phyloP scores from a whole-genome alignment of 1,140 invertebrate species.

The Drosophila cardini region DNA sequence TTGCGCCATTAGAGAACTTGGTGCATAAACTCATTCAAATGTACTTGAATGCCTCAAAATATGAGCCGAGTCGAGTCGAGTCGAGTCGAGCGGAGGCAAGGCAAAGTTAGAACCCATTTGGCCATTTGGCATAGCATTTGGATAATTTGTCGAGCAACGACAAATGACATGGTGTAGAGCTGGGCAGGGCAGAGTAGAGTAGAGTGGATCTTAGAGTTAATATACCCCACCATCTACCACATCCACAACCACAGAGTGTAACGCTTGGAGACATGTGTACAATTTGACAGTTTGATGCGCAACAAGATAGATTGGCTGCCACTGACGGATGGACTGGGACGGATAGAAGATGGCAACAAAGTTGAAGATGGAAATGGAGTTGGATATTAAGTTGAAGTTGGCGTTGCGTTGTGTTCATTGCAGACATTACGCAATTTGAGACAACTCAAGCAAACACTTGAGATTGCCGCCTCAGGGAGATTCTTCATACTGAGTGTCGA shows the following conservation, averaged over 20 bases:
- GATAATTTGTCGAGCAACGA: slow-evolving; percentile 76
- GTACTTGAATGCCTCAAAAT: slow-evolving; percentile 75
- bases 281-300: slow-evolving; percentile 75
- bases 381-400: slow-evolving; percentile 40
- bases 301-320: slow-evolving; percentile 72
- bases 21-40: slow-evolving; percentile 80
- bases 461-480: slow-evolving; percentile 40
- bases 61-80: no score
- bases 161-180: slow-evolving; percentile 71
- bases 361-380: slow-evolving; percentile 8
- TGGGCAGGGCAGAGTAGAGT: neutral
- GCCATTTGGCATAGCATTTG: slow-evolving; percentile 56
- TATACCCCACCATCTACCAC: neutral
- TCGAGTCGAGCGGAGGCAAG: slow-evolving; percentile 34
- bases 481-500: slow-evolving; percentile 11
- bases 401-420: slow-evolving; percentile 21
- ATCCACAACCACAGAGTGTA: neutral
- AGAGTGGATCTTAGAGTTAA: slow-evolving; percentile 13
- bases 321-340: slow-evolving; percentile 8
- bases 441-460: slow-evolving; percentile 73
- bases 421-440: slow-evolving; percentile 78
- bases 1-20: slow-evolving; percentile 78
- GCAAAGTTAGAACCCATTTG: slow-evolving; percentile 34
- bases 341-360: slow-evolving; percentile 1
- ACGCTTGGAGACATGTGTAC: slow-evolving; percentile 57